These are phyloP conservation scores for Poecilus cupreus DNA, from an alignment of 2,888 invertebrate species.

Conservation along the genomic window DNA sequence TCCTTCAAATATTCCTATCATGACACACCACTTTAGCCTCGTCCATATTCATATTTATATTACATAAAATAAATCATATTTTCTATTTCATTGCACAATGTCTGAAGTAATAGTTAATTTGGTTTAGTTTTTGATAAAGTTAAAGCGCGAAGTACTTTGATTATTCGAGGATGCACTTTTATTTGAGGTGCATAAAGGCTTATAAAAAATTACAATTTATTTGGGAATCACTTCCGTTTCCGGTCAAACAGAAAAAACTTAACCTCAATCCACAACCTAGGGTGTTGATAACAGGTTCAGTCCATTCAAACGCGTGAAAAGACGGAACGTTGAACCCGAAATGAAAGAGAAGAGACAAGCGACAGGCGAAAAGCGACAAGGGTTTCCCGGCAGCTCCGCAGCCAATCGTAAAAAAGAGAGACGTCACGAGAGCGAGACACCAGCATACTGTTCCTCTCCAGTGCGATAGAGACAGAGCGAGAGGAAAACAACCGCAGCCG, in stretches of 20 bases:
- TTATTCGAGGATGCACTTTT: no score
- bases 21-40: no score
- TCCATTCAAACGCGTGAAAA: conserved; percentile 36
- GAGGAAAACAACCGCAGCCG: conserved; percentile 32
- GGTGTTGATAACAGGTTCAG: conserved; percentile 31
- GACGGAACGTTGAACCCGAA: conserved; percentile 42
- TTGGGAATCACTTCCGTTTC: conserved; percentile 3
- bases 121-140: no score
- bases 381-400: not conserved
- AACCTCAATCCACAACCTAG: not conserved
- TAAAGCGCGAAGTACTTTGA: no score
- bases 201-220: not conserved
- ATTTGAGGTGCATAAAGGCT: no score
- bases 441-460: not conserved
- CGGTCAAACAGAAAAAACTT: conserved; percentile 17
- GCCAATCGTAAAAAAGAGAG: conserved; percentile 30
- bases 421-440: not conserved
- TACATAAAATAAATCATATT: no score
- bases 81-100: no score
- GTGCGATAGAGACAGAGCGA: not conserved
- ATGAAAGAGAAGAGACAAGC: conserved; percentile 33
- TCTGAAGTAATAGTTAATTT: no score
- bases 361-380: conserved; percentile 30
- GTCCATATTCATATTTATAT: no score
- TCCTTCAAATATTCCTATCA: no score